phyloP scores from a whole-genome alignment of 2,888 invertebrate genomes.

The Caenorhabditis angaria region DNA sequence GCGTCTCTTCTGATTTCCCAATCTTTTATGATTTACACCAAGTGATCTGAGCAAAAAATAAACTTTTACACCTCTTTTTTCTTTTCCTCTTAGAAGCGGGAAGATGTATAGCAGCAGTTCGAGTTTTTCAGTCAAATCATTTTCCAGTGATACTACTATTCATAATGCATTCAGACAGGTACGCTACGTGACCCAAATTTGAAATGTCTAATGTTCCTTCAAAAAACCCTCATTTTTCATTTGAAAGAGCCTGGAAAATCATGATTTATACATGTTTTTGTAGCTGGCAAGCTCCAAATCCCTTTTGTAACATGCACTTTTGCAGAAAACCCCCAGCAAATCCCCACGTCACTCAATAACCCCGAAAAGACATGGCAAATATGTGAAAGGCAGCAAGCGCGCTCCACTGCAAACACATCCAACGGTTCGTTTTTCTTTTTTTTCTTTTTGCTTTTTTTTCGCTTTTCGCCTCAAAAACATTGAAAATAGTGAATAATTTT shows the following conservation, averaged over 20 bases:
- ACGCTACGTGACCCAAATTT: too few species aligned
- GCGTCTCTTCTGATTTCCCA: constrained; percentile 16
- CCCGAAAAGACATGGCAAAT: neutral
- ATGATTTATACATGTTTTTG: too few species aligned
- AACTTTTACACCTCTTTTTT: neutral
- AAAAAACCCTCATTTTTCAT: too few species aligned
- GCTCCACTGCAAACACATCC: constrained; percentile 33
- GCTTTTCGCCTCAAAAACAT: neutral
- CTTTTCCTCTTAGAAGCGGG: neutral
- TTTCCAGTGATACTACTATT: constrained; percentile 38
- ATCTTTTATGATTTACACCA: constrained; percentile 6
- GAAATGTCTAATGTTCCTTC: constrained; percentile 7
- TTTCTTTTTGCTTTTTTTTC: neutral
- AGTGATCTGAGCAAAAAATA: neutral
- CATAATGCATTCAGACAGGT: constrained; percentile 13
- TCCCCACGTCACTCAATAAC: neutral
- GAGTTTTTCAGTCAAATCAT: constrained; percentile 27
- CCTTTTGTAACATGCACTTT: too few species aligned
- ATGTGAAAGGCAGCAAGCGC: constrained; percentile 20
- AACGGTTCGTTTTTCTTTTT: constrained; percentile 16
- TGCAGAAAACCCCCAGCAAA: neutral
- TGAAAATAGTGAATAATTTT: neutral
- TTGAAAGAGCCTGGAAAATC: too few species aligned
- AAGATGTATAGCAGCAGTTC: constrained; percentile 22
- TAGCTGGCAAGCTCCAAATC: too few species aligned